Conservation (phyloP, 1,140 invertebrate species). For the Musca domestica region DNA sequence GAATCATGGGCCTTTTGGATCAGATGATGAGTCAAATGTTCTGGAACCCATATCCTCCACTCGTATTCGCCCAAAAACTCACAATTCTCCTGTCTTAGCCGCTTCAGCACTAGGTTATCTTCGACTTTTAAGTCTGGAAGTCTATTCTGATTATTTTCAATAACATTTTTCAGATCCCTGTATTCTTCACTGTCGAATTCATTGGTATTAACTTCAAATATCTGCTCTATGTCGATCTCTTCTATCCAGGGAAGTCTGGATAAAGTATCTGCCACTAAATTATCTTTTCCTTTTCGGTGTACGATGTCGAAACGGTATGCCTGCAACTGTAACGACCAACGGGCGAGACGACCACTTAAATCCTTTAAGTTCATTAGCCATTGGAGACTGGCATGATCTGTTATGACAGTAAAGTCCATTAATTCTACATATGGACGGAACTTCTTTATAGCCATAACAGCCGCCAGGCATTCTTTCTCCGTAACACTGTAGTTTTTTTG, state of each 20-base stretch:
- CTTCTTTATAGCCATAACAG: too few species aligned
- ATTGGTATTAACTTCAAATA: too few species aligned
- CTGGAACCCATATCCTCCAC: not conserved
- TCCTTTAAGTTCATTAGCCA: constrained; percentile 28
- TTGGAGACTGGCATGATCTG: too few species aligned
- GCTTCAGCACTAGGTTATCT: not conserved
- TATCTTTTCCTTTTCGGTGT: too few species aligned
- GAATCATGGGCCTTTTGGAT: not conserved
- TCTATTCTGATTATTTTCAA: not conserved
- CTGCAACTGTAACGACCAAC: not conserved
- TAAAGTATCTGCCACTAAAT: too few species aligned
- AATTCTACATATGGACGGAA: constrained; percentile 48
- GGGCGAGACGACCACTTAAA: constrained; percentile 28
- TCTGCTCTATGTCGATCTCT: too few species aligned
- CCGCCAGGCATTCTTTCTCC: too few species aligned
- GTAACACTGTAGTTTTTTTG: constrained; percentile 52
- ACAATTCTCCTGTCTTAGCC: not conserved
- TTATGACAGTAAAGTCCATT: too few species aligned
- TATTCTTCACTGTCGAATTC: too few species aligned
- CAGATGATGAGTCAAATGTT: not conserved
- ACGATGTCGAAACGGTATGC: not conserved
- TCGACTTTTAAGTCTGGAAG: not conserved
- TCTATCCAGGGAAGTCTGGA: too few species aligned
- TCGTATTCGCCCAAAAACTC: not conserved
- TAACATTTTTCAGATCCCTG: too few species aligned